Evolutionary conservation across 2,888 invertebrate species (phyloP), one percentile per base, ranked within the genome.

Genomic region (Archaeoteleia sp.): DNA sequence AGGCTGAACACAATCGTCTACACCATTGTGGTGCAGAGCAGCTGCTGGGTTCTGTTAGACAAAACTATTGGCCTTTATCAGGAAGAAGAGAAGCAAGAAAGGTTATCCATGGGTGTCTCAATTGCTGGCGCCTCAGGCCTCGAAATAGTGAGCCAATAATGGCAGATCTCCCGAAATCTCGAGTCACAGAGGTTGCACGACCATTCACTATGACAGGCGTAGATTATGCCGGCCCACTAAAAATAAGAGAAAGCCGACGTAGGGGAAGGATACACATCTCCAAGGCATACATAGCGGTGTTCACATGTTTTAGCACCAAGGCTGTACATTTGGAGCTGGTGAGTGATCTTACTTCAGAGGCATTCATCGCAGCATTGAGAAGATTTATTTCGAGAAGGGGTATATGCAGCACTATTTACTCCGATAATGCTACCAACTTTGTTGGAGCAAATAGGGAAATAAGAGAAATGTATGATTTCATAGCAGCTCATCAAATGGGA

Each of bases 271-370:
- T 48, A 4, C 46, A 37, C 1, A 42, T 42, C 5, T 23, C 34
- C 1, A 75, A 77, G 23, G 66, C 37, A 2, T 77, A 77, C 42
- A 12, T 77, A 1, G 65, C 72, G 1, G 32, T 74, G 4, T 75
- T 77, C 23, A 48, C 71, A 1, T 77, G 77, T 40, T 57, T 78
- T 6, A 25, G 30, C 6, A 62, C 65, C 0, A 73, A 73, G 13
- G 69, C 73, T 0, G 51, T 66, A 0, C 65, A 72, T 29, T 30
- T 72, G 8, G 69, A 71, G 20, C 12, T 73, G 2, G 69, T 70
- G 1, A 58, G 49, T 17, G 60, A 67, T n/a, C 35, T 70, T 0
- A 66, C 54, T 0, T 57, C 63, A 0, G 60, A 62, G 14, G 39
- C 60, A 0, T 72, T 70, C 10, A 3, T 71, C 5, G 63, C 53